phyloP scores from a whole-genome alignment of 2,113 vertebrate species.

The Mirounga angustirostris region DNA sequence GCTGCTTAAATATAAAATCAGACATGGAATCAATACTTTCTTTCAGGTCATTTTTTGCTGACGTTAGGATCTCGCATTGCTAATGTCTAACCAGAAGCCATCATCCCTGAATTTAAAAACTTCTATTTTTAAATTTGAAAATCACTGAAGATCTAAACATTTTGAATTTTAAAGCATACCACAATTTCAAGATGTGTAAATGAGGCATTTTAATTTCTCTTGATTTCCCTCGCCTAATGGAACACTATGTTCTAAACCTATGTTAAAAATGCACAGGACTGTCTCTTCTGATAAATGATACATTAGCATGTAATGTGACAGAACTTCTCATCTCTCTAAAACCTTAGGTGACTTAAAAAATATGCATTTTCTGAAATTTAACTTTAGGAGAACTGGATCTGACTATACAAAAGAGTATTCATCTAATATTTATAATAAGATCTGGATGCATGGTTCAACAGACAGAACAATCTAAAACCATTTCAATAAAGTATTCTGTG shows the following conservation, averaged over 20 bases:
- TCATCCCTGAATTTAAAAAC: conserved; percentile 73
- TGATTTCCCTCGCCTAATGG: conserved; percentile 19
- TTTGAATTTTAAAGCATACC: conserved; percentile 55
- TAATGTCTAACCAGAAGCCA: conserved; percentile 78
- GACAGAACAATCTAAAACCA: conserved; percentile 63
- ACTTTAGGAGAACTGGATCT: conserved; percentile 38
- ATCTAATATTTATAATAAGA: conserved; percentile 64
- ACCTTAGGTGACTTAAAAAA: background rate
- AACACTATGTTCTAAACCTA: conserved; percentile 36
- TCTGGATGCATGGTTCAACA: background rate
- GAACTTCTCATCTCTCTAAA: conserved; percentile 49
- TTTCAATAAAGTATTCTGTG: conserved; percentile 61
- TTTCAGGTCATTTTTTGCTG: conserved; percentile 90
- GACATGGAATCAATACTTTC: conserved; percentile 89
- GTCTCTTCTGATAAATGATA: conserved; percentile 14
- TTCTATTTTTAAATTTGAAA: conserved; percentile 73
- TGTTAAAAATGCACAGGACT: conserved; percentile 37
- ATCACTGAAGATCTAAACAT: conserved; percentile 58
- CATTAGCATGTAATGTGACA: background rate
- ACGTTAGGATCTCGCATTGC: conserved; percentile 86
- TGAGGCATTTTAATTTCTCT: conserved; percentile 59
- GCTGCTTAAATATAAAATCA: conserved; percentile 89
- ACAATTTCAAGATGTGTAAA: conserved; percentile 70
- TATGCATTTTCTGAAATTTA: background rate
- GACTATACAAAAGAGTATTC: conserved; percentile 25